Base-by-base conservation (phyloP, 2,797 vertebrate species). In the Chelidonichthys spinosus region DNA sequence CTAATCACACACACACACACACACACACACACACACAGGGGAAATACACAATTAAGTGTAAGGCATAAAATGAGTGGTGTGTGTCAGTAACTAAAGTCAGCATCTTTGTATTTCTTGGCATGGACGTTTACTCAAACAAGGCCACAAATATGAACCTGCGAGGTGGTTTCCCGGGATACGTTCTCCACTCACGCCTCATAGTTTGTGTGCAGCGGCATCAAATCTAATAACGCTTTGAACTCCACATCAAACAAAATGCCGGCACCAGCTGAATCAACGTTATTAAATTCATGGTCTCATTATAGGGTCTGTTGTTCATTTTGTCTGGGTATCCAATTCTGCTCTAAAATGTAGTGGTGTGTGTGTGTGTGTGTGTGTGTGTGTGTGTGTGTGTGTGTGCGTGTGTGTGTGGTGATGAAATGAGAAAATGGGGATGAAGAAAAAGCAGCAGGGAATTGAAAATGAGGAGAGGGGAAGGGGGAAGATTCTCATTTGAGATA, bases 401-500 rank as follows among this genome's bases (percentile, higher is more conserved):
- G 58, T 47, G 63, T 54, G 43, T 58, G 42, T 32, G 8, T 63
- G 37, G n/a, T 75, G 73, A 83, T 73, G 79, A 81, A 81, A 85
- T 77, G 68, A 55, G 72, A 84, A 89, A 88, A 86, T 54, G 46
- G 71, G 80, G 67, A 85, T 76, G 69, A 87, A 79, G 63, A 85
- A 77, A 85, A 81, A 84, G 85, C 81, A 87, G 81, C 76, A 81
- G 86, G 88, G 85, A 85, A 87, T 81, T 81, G 81, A 83, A 82
- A 60, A 85, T 81, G 82, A 72, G 69, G 81, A 76, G 79, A 66
- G 77, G 70, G 64, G 73, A 74, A 82, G 72, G 64, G 50, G 63
- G 52, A 82, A 84, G 87, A 92, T 91, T 91, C 83, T 89, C 75
- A 92, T 92, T 92, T 90, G 79, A 92, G 90, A 92, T 90, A 89